phyloP scores from a whole-genome alignment of 1,140 invertebrate genomes.

The Oedothorax gibbosus region DNA sequence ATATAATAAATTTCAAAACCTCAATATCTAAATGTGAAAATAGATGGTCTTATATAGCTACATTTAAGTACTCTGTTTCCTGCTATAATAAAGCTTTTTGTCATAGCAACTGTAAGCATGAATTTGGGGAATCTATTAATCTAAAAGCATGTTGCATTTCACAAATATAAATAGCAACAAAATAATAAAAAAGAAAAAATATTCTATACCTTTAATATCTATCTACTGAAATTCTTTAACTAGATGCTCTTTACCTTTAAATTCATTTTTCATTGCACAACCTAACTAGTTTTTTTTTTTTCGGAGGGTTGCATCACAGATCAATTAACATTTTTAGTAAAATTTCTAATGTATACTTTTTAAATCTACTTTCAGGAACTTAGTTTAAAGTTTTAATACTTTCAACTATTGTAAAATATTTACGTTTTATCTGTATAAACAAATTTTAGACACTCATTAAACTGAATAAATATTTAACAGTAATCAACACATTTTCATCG shows the following conservation, averaged over 20 bases:
- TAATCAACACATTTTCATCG: neutral
- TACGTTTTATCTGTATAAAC: neutral
- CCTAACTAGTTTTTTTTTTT: conserved; percentile 18
- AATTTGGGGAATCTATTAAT: neutral
- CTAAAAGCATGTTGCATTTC: conserved; percentile 22
- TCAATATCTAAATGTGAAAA: no score
- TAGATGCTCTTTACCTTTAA: no score
- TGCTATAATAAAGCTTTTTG: neutral
- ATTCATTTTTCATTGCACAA: conserved; percentile 9
- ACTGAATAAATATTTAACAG: conserved; percentile 16
- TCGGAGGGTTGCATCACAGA: conserved; percentile 51
- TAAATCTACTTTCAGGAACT: neutral
- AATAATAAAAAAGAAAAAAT: conserved; percentile 5
- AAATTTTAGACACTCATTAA: neutral
- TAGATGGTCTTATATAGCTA: neutral
- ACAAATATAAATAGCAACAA: neutral
- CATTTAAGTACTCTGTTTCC: conserved; percentile 12
- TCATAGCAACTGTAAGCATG: conserved; percentile 6
- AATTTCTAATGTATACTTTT: neutral
- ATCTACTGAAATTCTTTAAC: neutral
- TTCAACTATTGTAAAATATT: conserved; percentile 8
- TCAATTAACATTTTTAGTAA: conserved; percentile 11
- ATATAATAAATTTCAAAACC: no score
- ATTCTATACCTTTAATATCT: neutral
- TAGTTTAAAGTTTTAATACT: neutral